Evolutionary conservation across 2,888 invertebrate species (phyloP).

Genomic region (Diaphora mendica): DNA sequence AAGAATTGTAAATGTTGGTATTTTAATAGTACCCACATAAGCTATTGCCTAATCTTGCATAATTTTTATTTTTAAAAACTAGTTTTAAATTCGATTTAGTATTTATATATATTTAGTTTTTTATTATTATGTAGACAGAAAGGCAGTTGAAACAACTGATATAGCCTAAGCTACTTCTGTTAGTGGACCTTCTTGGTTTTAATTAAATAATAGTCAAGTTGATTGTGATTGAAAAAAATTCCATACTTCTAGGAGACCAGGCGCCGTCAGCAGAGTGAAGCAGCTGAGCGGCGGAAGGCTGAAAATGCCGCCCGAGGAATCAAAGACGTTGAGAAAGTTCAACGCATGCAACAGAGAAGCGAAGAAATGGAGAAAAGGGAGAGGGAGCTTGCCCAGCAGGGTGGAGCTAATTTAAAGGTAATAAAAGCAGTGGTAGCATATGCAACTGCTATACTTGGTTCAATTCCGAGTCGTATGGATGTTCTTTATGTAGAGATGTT

Average conservation of each 20-base stretch:
- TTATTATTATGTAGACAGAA: no score
- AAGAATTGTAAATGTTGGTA: background rate
- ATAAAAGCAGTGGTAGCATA: background rate
- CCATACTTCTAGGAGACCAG: conserved; percentile 86
- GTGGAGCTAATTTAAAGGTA: conserved; percentile 76
- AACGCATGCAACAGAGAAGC: conserved; percentile 86
- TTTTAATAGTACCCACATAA: background rate
- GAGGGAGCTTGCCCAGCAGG: conserved; percentile 77
- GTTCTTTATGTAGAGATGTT: no score
- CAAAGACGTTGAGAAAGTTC: conserved; percentile 87
- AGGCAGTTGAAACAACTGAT: no score
- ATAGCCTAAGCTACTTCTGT: no score
- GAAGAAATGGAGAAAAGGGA: conserved; percentile 87
- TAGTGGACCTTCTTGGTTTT: no score
- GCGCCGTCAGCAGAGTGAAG: conserved; percentile 88
- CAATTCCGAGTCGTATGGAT: no score
- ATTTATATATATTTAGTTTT: background rate
- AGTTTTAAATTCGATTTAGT: background rate
- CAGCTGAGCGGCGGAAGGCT: conserved; percentile 88
- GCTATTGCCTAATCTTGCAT: background rate
- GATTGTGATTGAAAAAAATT: background rate
- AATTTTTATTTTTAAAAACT: background rate
- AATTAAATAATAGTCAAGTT: no score
- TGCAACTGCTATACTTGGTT: no score
- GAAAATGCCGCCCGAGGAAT: conserved; percentile 88